Base-by-base conservation (phyloP, 1,140 invertebrate species). In the Bombus fervidus region DNA sequence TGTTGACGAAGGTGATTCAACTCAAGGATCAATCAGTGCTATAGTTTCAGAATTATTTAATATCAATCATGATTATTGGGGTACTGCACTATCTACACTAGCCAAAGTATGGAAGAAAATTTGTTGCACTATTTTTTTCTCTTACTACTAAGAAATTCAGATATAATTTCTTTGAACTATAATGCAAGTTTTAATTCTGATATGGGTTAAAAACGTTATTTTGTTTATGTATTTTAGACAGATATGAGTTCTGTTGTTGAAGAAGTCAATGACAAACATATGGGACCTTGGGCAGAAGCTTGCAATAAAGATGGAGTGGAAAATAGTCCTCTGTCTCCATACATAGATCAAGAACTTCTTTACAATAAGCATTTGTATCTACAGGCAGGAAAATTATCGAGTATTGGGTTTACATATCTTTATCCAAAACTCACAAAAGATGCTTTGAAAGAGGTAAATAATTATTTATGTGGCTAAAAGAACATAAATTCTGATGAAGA, bases 201-300 rank as follows among this genome's bases (percentile, higher is more conserved):
- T 43, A 12, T 18, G 37, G 18, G 10, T 28, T 73, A 47, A 74
- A 73, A 59, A 10, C 1, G 10, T 47, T 74, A 31, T 43, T 68
- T 81, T 62, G 68, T 31, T 85, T 79, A 72, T 75, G 62, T 85
- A 84, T 93, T 95, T 13, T 90, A 97, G 97, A 95, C 95, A 39
- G 97, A 97, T 94, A 95, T 98, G 94, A 96, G 95, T n/a, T 96
- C 96, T 39, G 96, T 98, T 43, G 97, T 98, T 0, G 98, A 98
- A 87, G 98, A 99, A 90, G 98, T 98, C 0, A 99, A 99, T 94
- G 98, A 99, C 93, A 98, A 98, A 93, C 98, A 99, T 94, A 96
- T 98, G 95, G 96, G 96, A 1, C 98, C 98, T 15, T 99, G 98
- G 98, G 98, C 98, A 10, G 97, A 97, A 91, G 96, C 97, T 72